Evolutionary conservation across 2,888 invertebrate genomes (phyloP).

Genomic region (Stenolophus ochropezus): DNA sequence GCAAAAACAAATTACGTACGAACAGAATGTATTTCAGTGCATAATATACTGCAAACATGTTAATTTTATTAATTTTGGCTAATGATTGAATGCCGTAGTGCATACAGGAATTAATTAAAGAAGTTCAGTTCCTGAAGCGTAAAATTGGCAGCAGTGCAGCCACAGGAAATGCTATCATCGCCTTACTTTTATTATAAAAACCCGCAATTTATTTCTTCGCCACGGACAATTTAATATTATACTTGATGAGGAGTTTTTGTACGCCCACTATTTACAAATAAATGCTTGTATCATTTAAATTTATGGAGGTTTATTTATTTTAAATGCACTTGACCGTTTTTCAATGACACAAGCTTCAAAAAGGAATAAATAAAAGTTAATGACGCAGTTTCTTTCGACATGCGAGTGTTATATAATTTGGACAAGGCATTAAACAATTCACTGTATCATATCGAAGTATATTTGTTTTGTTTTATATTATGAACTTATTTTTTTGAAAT

Average conservation of each 20-base stretch:
- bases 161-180: conserved; percentile 45
- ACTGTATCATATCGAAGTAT: too few species aligned
- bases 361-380: not conserved
- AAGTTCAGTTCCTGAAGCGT: conserved; percentile 11
- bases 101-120: conserved; percentile 33
- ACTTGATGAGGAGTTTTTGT: conserved; percentile 6
- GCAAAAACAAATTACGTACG: conserved; percentile 3
- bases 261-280: conserved; percentile 10
- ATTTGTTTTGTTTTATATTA: too few species aligned
- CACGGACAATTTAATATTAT: conserved; percentile 41
- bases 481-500: too few species aligned
- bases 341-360: not conserved
- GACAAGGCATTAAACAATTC: too few species aligned
- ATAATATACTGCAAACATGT: conserved; percentile 7
- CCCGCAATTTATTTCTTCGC: conserved; percentile 31
- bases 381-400: not conserved
- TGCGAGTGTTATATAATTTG: too few species aligned
- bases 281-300: conserved; percentile 35
- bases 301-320: not conserved
- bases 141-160: conserved; percentile 36
- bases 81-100: not conserved
- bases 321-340: not conserved
- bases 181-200: conserved; percentile 41
- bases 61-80: conserved; percentile 30
- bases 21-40: conserved; percentile 5